Conservation (phyloP, 2,888 invertebrate species). For the Spodoptera picta region DNA sequence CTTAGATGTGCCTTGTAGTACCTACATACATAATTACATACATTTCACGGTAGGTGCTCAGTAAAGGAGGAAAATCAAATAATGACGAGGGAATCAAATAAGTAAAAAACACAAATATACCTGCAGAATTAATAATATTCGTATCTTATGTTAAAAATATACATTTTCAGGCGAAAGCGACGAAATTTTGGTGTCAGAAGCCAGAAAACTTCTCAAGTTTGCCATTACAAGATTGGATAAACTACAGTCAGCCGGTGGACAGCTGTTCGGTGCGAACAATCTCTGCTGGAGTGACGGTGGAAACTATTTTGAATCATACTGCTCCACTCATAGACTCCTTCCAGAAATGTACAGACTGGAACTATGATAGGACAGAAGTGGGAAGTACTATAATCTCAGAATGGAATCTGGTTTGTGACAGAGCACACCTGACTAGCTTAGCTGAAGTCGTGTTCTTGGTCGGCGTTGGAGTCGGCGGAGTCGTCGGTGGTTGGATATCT, state of each 20-base stretch:
- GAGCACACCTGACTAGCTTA: slow-evolving; percentile 90
- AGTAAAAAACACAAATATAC: no score
- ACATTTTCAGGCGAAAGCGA: slow-evolving; percentile 87
- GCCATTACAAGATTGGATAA: slow-evolving; percentile 89
- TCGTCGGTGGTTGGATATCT: slow-evolving; percentile 93
- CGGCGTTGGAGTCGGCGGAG: slow-evolving; percentile 93
- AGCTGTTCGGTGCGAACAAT: slow-evolving; percentile 88
- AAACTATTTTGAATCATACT: slow-evolving; percentile 76
- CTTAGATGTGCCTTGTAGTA: background rate
- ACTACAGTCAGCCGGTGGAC: slow-evolving; percentile 90
- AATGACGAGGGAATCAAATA: no score
- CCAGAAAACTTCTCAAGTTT: slow-evolving; percentile 88
- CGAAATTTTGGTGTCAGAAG: slow-evolving; percentile 91
- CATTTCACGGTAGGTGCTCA: no score
- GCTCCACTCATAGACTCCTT: slow-evolving; percentile 78
- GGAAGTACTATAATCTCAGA: slow-evolving; percentile 92
- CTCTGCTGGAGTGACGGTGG: slow-evolving; percentile 72
- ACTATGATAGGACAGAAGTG: slow-evolving; percentile 87
- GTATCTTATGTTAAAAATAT: no score
- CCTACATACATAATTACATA: no score
- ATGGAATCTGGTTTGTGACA: slow-evolving; percentile 93
- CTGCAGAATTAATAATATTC: no score
- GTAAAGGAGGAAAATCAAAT: no score
- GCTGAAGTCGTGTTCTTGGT: slow-evolving; percentile 93
- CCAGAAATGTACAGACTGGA: slow-evolving; percentile 89